A percentile compares a stretch with the other conserved stretches of the same genome.
phyloP scores from a whole-genome alignment of 2,113 vertebrate genomes.

The Fulmarus glacialis region DNA sequence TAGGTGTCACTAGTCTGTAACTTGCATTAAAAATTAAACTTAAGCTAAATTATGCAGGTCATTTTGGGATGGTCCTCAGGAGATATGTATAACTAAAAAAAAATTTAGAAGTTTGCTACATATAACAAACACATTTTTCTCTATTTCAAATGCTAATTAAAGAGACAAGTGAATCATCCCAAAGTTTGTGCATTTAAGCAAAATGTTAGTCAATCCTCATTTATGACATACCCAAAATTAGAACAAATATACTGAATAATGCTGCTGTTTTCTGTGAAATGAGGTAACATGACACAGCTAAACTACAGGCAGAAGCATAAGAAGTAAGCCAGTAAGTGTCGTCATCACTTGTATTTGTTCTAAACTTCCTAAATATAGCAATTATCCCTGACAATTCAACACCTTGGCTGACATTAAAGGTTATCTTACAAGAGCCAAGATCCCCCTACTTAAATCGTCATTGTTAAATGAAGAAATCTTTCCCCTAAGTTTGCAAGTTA shows the following conservation, averaged over 20 bases:
- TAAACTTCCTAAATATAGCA: neutral
- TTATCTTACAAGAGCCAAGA: neutral
- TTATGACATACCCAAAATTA: neutral
- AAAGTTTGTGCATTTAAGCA: neutral
- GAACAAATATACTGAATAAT: neutral
- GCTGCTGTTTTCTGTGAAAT: neutral
- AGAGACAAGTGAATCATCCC: neutral
- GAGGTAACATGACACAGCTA: neutral
- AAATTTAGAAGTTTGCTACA: neutral
- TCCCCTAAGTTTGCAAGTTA: neutral
- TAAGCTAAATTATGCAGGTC: neutral
- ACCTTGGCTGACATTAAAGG: neutral
- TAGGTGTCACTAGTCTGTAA: slow-evolving; percentile 26
- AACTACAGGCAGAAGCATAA: neutral
- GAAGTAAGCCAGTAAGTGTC: neutral
- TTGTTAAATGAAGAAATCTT: neutral
- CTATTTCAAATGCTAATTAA: neutral
- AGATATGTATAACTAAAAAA: neutral
- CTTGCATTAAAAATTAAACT: neutral
- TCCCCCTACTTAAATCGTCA: accelerated
- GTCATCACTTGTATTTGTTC: neutral
- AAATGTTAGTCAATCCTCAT: neutral
- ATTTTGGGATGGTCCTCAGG: neutral
- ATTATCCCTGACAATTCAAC: neutral
- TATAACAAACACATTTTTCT: neutral